Evolutionary conservation across 2,888 invertebrate species (phyloP), one percentile per base, ranked within the genome.

Genomic region (Argyresthia goedartella): DNA sequence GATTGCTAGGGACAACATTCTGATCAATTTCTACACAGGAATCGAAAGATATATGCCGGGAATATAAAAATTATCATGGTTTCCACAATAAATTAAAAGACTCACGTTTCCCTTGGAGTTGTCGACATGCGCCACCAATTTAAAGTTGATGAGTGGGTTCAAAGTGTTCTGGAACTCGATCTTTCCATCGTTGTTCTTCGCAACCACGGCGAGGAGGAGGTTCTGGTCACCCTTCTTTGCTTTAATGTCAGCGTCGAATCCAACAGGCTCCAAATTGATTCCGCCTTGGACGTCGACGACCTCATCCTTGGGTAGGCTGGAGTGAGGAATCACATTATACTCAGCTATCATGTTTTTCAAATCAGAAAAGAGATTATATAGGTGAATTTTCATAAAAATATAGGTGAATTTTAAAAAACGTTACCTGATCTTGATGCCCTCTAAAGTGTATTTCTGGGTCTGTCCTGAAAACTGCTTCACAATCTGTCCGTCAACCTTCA

Each of bases 141-240:
- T 88, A 68, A 92, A 90, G 60, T 91, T 91, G 44, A 88, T 65
- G 46, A 81, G 78, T 0, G 90, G 91, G 60, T 91, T 90, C 49
- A 90, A 72, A 1, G 87, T 88, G 57, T 92, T 91, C 55, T 85
- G 73, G 55, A 91, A 82, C 55, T 89, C 84, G 0, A 89, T 54
- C 39, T 78, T 85, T 13, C 87, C 66, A 36, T 87, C 78, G 1
- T 71, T 62, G 1, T 76, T 72, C n/a, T 76, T 81, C 1, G 78
- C 52, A n/a, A 78, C 76, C 1, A 81, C 81, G 46, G 87, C 81
- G 10, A 89, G 64, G 42, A 88, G 77, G 8, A 90, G 50, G 1
- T 79, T 74, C 49, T 90, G 79, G 8, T 82, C 76, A 34, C 87
- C 88, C 55, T 67, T 76, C 56, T 72, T 78, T 0, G 90, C 67